phyloP scores from a whole-genome alignment of 2,113 vertebrate species.

The Corythaixoides concolor region DNA sequence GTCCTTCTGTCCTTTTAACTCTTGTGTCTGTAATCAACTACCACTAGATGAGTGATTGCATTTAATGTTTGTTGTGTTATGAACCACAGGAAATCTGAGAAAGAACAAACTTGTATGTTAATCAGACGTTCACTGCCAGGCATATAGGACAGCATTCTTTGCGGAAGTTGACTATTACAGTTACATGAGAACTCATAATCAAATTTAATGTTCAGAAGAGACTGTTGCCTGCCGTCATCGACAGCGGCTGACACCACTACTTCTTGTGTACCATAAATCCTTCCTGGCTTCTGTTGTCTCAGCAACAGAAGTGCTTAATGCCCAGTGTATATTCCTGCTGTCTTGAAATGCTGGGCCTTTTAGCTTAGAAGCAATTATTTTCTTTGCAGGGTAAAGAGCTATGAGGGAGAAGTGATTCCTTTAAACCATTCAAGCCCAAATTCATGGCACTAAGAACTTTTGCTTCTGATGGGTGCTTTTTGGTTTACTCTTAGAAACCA shows the following conservation, averaged over 20 bases:
- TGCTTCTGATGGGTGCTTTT: neutral
- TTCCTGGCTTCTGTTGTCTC: neutral
- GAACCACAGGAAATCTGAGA: neutral
- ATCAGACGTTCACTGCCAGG: slow-evolving; percentile 30
- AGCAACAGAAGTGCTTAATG: neutral
- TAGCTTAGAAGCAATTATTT: neutral
- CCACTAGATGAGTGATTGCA: neutral
- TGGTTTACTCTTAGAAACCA: neutral
- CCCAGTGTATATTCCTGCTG: neutral
- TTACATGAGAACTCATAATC: slow-evolving; percentile 9
- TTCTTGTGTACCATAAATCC: neutral
- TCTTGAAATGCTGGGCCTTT: neutral
- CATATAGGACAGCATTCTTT: slow-evolving; percentile 17
- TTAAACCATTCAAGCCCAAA: neutral
- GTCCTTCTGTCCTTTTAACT: slow-evolving; percentile 1
- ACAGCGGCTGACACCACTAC: neutral
- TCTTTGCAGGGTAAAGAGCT: neutral
- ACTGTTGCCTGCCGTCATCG: neutral
- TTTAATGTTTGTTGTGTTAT: slow-evolving; percentile 24
- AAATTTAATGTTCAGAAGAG: slow-evolving; percentile 20
- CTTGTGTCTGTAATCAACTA: neutral
- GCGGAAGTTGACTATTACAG: slow-evolving; percentile 22
- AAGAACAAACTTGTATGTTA: neutral
- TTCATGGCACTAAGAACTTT: neutral
- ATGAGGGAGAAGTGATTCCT: neutral